These are phyloP conservation scores for Panopea generosa DNA, from an alignment of 2,888 invertebrate genomes.

Conservation along the genomic window DNA sequence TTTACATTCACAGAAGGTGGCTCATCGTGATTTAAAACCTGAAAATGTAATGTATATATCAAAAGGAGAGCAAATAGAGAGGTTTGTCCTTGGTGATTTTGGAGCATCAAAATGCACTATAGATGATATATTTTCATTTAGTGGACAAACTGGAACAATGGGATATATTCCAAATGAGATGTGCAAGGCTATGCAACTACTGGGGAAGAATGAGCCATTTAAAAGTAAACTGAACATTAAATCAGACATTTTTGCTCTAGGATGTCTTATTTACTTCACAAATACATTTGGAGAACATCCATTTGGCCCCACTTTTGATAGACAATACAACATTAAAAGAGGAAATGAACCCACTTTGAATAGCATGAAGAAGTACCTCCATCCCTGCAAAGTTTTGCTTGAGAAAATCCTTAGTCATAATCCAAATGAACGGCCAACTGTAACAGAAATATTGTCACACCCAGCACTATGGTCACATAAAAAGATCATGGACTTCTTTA, in stretches of 20 bases:
- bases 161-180: slow-evolving; percentile 9
- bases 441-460: background rate
- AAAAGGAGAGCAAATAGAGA: background rate
- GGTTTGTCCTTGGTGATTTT: slow-evolving; percentile 14
- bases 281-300: background rate
- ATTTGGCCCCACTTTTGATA: background rate
- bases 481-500: background rate
- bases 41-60: slow-evolving; percentile 3
- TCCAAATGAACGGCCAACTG: slow-evolving; percentile 4
- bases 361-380: background rate
- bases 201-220: background rate
- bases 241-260: slow-evolving; percentile 13
- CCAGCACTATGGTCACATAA: slow-evolving; percentile 3
- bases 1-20: slow-evolving; percentile 10
- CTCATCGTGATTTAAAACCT: slow-evolving; percentile 19
- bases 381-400: background rate
- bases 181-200: background rate
- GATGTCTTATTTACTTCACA: slow-evolving; percentile 11
- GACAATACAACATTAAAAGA: background rate
- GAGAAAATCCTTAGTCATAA: slow-evolving; percentile 4
- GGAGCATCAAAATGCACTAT: slow-evolving; percentile 11
- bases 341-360: background rate
- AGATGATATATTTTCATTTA: background rate
- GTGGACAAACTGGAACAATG: background rate
- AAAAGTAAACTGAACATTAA: background rate